These are phyloP conservation scores for Coendou prehensilis DNA, from an alignment of 2,797 vertebrate genomes.

Conservation along the genomic window DNA sequence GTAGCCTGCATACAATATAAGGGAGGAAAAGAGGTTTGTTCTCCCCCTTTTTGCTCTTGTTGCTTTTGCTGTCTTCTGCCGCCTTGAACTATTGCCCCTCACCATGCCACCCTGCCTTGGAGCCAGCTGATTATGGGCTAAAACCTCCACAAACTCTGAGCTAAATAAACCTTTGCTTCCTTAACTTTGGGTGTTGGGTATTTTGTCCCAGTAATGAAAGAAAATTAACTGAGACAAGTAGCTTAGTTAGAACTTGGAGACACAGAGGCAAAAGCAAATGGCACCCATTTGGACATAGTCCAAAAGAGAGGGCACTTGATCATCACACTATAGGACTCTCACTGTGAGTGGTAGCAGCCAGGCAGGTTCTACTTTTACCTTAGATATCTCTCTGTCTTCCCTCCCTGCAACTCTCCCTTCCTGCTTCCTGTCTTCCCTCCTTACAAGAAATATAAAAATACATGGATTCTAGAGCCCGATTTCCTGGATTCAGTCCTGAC, in stretches of 20 bases:
- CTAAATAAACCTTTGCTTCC: neutral
- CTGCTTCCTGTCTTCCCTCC: neutral
- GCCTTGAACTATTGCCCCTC: neutral
- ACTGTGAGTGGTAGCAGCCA: fast-evolving
- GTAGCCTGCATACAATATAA: neutral
- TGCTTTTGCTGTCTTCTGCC: neutral
- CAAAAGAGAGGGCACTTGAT: neutral
- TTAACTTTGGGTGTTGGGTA: neutral
- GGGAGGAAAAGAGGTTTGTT: neutral
- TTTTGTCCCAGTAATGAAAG: neutral
- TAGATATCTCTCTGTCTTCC: neutral
- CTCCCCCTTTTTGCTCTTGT: neutral
- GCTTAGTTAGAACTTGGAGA: neutral
- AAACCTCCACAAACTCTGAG: neutral
- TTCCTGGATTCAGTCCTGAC: neutral
- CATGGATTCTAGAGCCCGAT: neutral
- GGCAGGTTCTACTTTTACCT: neutral
- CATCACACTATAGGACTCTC: neutral
- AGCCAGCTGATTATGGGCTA: neutral
- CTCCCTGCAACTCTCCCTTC: neutral
- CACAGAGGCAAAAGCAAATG: neutral
- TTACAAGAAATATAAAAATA: neutral
- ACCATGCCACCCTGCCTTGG: neutral
- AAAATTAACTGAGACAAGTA: neutral
- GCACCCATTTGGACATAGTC: neutral